These are phyloP conservation scores for Terebella lapidaria DNA, from an alignment of 2,888 invertebrate species.

Conservation along the genomic window DNA sequence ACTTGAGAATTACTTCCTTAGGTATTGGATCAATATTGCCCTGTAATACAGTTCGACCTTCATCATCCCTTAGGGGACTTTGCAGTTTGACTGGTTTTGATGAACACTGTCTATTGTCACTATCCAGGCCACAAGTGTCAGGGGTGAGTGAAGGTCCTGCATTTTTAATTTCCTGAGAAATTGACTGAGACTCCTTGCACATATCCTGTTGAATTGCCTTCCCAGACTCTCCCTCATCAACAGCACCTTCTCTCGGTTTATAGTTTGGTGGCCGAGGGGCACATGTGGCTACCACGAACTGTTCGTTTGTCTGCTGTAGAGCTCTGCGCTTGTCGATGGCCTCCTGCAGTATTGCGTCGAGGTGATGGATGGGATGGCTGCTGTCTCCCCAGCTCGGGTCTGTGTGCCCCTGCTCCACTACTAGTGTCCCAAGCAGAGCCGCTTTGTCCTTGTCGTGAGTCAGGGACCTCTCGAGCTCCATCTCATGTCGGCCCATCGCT, in stretches of 20 bases:
- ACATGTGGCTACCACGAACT: not conserved
- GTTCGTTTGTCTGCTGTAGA: not conserved
- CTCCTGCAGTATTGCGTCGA: not conserved
- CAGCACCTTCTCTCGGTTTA: no score
- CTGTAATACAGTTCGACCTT: no score
- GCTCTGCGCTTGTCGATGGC: not conserved
- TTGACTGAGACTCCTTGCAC: no score
- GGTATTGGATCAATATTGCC: not conserved
- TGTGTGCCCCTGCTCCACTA: not conserved
- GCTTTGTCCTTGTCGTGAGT: not conserved
- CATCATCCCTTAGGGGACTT: no score
- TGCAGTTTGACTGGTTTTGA: not conserved
- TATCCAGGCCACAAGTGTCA: not conserved
- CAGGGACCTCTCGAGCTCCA: not conserved
- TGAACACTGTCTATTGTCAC: not conserved
- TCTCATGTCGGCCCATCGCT: not conserved
- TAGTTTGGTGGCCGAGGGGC: no score
- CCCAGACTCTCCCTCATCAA: not conserved
- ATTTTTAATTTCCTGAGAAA: no score
- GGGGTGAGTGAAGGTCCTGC: no score
- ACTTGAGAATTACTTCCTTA: not conserved
- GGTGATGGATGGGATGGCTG: not conserved
- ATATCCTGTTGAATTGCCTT: not conserved
- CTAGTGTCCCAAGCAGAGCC: not conserved
- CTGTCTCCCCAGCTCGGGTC: not conserved